Base-by-base conservation (phyloP, 2,113 vertebrate genomes). In the Isichthys henryi region DNA sequence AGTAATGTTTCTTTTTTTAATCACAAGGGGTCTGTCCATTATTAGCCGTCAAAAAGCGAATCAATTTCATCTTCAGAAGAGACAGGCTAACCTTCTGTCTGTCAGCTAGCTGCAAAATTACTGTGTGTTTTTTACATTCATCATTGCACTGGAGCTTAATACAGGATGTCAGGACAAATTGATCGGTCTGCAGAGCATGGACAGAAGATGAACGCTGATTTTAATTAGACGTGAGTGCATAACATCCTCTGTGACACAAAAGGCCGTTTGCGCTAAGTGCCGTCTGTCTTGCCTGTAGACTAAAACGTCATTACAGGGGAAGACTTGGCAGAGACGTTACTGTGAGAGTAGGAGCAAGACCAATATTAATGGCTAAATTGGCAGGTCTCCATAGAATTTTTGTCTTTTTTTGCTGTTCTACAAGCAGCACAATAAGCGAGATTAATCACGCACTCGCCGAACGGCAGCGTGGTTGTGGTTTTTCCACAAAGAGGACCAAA, bases 311-410 rank as follows among this genome's bases (percentile, higher is more conserved):
- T 93, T 91, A 92, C 89, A 23, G 46, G 88, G 66, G 39, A 87
- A 89, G 83, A 89, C 91, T 86, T 92, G 88, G 88, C 82, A 92
- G 88, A 91, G 90, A 92, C 93, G 91, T 88, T 48, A 49, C 66
- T 27, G 21, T 39, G 15, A 83, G 49, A 91, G 10, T 77, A 86
- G 83, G 93, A 90, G 90, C 87, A 13, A 91, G 93, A 90, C 90
- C 87, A 13, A 91, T 90, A 91, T 92, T 93, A 94, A 94, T 94
- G 92, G 90, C 91, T 91, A 90, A 92, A 91, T 88, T 95, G 94
- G 94, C 91, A 85, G 88, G 62, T 21, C 85, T 90, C 90, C 85
- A 58, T 13, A 15, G 27, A 27, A 15, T 13, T 31, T 70, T 31
- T 13, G n/a, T 13, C 10, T 31, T 4, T 70, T 70, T 70, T 70